Percentiles rank a stretch among this genome's conserved stretches.
Evolutionary conservation across 2,113 vertebrate genomes (phyloP).

Genomic region (Lagopus muta): DNA sequence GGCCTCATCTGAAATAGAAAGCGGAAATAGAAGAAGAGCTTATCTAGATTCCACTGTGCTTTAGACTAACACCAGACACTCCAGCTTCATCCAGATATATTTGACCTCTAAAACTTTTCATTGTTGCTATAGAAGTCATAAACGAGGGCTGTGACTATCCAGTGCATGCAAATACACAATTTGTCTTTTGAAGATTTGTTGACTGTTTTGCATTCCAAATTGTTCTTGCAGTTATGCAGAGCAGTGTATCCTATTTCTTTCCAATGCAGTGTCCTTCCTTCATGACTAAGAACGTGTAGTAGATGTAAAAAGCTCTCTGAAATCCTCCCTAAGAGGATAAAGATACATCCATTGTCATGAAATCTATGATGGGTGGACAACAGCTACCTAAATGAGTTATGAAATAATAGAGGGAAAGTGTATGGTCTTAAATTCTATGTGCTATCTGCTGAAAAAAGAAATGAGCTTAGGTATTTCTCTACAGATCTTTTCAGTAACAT

Average conservation of each 20-base stretch:
- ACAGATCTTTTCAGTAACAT: neutral
- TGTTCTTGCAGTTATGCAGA: neutral
- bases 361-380: neutral
- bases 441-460: neutral
- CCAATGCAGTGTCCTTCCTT: neutral
- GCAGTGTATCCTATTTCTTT: neutral
- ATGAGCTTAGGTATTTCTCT: neutral
- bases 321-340: neutral
- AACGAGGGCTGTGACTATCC: neutral
- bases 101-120: neutral
- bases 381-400: neutral
- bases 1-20: neutral
- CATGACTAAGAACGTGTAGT: neutral
- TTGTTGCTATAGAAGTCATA: neutral
- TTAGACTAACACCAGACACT: neutral
- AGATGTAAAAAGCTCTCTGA: neutral
- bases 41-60: neutral
- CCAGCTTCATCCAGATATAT: neutral
- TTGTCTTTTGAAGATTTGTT: neutral
- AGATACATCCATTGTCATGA: neutral
- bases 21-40: neutral
- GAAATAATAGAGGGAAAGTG: neutral
- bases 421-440: neutral
- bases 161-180: neutral
- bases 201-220: neutral